Evolutionary conservation across 2,113 vertebrate genomes (phyloP).

Genomic region (Heloderma charlesbogerti): DNA sequence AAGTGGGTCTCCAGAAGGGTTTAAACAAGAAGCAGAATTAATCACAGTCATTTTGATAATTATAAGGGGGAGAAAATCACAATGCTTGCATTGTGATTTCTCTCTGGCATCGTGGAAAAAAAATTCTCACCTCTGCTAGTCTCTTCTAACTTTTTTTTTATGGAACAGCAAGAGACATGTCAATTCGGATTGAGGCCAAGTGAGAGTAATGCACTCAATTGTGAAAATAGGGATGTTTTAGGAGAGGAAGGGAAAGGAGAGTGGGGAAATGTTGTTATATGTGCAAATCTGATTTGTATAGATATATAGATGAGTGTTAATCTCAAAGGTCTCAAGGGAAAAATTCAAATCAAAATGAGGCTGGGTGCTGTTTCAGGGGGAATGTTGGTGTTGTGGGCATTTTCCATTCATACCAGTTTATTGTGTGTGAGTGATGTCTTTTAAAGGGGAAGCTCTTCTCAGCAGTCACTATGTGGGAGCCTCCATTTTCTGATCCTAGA

Average conservation of each 20-base stretch:
- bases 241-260: not conserved
- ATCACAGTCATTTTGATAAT: not conserved
- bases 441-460: too few relatives aligned
- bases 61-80: not conserved
- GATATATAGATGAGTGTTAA: not conserved
- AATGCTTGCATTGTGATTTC: too few relatives aligned
- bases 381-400: too few relatives aligned
- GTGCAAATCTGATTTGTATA: not conserved
- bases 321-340: not conserved
- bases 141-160: too few relatives aligned
- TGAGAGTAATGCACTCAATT: not conserved
- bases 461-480: too few relatives aligned
- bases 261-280: not conserved
- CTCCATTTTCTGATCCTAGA: too few relatives aligned
- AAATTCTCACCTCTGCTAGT: too few relatives aligned
- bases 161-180: not conserved
- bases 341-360: not conserved
- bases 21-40: not conserved
- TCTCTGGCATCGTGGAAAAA: too few relatives aligned
- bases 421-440: too few relatives aligned
- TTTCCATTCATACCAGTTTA: too few relatives aligned
- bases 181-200: not conserved
- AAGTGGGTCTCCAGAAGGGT: too few relatives aligned
- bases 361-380: too few relatives aligned
- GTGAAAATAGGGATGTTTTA: not conserved